Percentiles rank a stretch among this genome's conserved stretches.
phyloP scores from a whole-genome alignment of 37 sponge, comb jelly and placozoan species.

The Aplysina aerophoba region DNA sequence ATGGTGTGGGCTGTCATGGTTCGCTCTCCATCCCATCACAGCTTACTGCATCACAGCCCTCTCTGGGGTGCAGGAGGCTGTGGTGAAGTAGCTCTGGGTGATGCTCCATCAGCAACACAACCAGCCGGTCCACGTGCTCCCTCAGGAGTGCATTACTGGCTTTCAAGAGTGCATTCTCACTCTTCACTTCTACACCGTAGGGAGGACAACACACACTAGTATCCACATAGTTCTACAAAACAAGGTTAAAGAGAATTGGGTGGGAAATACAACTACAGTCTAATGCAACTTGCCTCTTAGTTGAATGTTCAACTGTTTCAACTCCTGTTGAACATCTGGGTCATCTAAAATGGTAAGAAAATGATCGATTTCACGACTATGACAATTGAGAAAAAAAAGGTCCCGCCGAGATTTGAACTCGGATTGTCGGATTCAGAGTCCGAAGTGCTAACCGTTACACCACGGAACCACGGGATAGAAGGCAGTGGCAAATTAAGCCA shows the following conservation, averaged over 20 bases:
- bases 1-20: too few relatives aligned
- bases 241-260: too few relatives aligned
- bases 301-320: constrained; percentile 34
- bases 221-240: not conserved
- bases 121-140: constrained; percentile 68
- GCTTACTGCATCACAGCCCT: not conserved
- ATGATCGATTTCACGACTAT: not conserved
- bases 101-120: constrained; percentile 48
- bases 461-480: not conserved
- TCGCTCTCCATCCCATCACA: not conserved
- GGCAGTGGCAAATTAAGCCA: not conserved
- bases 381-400: constrained; percentile 22
- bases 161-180: constrained; percentile 49
- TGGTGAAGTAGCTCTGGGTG: constrained; percentile 72
- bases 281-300: constrained; percentile 40
- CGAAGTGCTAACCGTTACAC: constrained; percentile 42
- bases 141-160: constrained; percentile 62
- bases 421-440: constrained; percentile 45
- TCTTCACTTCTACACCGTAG: constrained; percentile 57
- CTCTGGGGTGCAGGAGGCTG: constrained; percentile 15
- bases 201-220: not conserved
- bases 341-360: not conserved
- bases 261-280: too few relatives aligned
- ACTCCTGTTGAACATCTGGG: constrained; percentile 10
- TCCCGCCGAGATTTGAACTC: constrained; percentile 41